Evolutionary conservation across 1,140 invertebrate species (phyloP), one percentile per base, ranked within the genome.

Genomic region (Cotesia glomerata): DNA sequence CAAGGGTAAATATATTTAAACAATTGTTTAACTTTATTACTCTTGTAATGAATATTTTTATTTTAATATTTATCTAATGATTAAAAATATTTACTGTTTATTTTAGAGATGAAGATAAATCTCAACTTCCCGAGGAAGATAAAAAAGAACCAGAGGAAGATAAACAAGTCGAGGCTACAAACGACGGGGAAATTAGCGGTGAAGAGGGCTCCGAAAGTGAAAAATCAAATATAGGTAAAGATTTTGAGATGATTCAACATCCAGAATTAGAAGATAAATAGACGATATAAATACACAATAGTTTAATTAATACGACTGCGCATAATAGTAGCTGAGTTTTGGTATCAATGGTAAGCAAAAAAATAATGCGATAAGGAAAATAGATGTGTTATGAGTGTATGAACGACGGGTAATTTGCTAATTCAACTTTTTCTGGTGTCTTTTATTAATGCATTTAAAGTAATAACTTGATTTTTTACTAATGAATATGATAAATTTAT

Each of bases 201-300:
- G 85, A 82, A 74, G 85, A 87, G 76, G 81, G 82, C 39, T 88
- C 84, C n/a, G 87, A 87, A 74, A 87, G 85, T 74, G 86, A 86
- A 77, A 90, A 92, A 61, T 94, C 93, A 9, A 93, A 93, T 77
- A 94, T 92, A 0, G 93, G 91, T 56, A 90, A 91, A 79, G 93
- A 95, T 88, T 95, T 95, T 83, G 93, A 94, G 85, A 94, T 95
- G 77, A 72, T 77, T 7, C 76, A 77, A 56, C 76, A 77, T 54
- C 73, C 54, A 32, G 76, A 77, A 61, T 49, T 75, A 14, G 76
- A 77, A 2, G 71, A 75, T 68, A 77, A 77, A 71, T 77, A 77
- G 65, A n/a, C 26, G 16, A 58, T 26, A 18, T 26, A 18, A 18
- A 58, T 58, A 18, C 13, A 14, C 5, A 18, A 58, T 58, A 18